Percentiles rank a stretch among this genome's conserved stretches.
Evolutionary conservation across 1,140 invertebrate genomes (phyloP).

Genomic region (Heliconius eleuchia): DNA sequence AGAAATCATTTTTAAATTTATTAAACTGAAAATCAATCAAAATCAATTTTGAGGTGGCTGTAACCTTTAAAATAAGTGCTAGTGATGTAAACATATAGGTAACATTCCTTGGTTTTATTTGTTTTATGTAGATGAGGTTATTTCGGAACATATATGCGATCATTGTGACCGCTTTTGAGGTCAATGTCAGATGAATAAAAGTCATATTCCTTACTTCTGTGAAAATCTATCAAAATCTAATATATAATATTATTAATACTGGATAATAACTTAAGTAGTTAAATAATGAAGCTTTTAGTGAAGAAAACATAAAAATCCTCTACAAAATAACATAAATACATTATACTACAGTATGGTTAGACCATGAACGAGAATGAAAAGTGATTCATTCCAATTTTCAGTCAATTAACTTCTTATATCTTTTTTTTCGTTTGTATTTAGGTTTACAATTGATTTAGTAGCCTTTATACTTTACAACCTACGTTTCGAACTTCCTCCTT

Average conservation of each 20-base stretch:
- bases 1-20: not conserved
- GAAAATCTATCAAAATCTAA: not conserved
- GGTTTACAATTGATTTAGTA: conserved; percentile 29
- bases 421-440: conserved; percentile 29
- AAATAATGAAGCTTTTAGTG: not conserved
- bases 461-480: conserved; percentile 34
- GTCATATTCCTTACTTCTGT: conserved; percentile 6
- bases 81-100: not conserved
- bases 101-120: conserved; percentile 21
- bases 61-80: not conserved
- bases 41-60: not conserved
- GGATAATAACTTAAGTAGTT: not conserved
- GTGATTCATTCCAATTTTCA: conserved; percentile 41
- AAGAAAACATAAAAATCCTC: not conserved
- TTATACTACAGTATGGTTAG: conserved; percentile 3
- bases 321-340: not conserved
- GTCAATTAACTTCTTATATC: conserved; percentile 39
- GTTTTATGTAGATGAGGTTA: conserved; percentile 52
- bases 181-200: conserved; percentile 64
- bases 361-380: conserved; percentile 30
- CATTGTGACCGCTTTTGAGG: conserved; percentile 56
- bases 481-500: conserved; percentile 48
- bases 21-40: too few relatives aligned
- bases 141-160: conserved; percentile 55
- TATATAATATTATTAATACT: not conserved